Percentiles rank a stretch among this genome's conserved stretches.
Conservation (phyloP, 2,888 invertebrate genomes). For the Phyllotreta cruciferae region DNA sequence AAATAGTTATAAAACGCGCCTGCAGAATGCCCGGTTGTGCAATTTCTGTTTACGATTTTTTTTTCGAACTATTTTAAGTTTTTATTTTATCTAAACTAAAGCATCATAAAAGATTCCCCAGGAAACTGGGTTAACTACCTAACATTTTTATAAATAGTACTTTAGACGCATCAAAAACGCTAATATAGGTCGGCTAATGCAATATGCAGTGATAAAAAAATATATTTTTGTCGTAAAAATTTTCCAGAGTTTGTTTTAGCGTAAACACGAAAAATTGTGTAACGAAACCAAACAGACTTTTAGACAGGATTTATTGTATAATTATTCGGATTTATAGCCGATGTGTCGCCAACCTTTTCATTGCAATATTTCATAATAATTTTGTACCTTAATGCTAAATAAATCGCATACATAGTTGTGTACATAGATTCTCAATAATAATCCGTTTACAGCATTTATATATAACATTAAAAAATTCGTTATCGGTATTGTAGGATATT, state of each 20-base stretch:
- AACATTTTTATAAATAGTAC: constrained; percentile 42
- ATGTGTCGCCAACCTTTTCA: constrained; percentile 1
- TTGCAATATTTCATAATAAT: constrained; percentile 1
- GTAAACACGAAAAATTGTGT: constrained; percentile 24
- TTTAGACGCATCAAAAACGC: constrained; percentile 37
- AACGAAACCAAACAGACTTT: constrained; percentile 17
- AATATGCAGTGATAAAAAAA: constrained; percentile 40
- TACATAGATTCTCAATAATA: not conserved
- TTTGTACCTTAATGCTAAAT: not conserved
- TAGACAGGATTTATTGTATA: constrained; percentile 5
- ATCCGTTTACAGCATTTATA: not conserved
- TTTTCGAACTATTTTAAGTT: constrained; percentile 36
- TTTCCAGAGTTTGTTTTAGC: constrained; percentile 21
- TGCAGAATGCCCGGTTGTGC: constrained; percentile 29
- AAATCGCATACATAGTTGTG: not conserved
- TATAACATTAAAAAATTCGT: constrained; percentile 10
- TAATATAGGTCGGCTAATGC: constrained; percentile 39
- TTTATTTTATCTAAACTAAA: constrained; percentile 32
- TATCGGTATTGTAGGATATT: constrained; percentile 11
- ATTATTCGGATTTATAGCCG: constrained; percentile 18
- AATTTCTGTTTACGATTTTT: constrained; percentile 40
- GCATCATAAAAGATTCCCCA: constrained; percentile 39
- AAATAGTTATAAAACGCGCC: constrained; percentile 27
- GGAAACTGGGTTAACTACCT: constrained; percentile 41
- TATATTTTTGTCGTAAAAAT: constrained; percentile 35